These are phyloP conservation scores for Lymantria dispar DNA, from an alignment of 2,888 invertebrate genomes.

Conservation along the genomic window DNA sequence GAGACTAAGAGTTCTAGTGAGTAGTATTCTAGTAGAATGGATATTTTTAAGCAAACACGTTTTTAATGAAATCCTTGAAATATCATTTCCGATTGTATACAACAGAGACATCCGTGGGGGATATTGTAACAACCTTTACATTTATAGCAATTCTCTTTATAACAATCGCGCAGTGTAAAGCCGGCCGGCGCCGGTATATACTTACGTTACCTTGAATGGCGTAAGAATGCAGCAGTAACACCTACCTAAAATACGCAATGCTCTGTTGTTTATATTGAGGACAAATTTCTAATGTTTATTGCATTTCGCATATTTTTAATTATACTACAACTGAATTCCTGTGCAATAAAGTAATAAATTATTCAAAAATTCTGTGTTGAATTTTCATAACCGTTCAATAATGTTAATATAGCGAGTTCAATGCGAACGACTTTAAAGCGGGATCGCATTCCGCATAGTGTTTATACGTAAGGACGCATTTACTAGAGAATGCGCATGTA, in stretches of 20 bases:
- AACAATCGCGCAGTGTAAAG: slow-evolving; percentile 10
- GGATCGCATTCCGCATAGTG: slow-evolving; percentile 15
- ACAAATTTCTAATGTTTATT: slow-evolving; percentile 34
- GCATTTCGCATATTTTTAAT: slow-evolving; percentile 29
- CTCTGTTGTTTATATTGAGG: slow-evolving; percentile 37
- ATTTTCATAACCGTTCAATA: slow-evolving; percentile 17
- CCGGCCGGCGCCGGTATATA: slow-evolving; percentile 28
- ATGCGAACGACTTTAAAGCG: slow-evolving; percentile 25
- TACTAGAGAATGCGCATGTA: slow-evolving; percentile 29
- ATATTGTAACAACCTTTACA: slow-evolving; percentile 8
- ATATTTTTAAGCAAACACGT: background rate
- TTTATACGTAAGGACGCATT: slow-evolving; percentile 19
- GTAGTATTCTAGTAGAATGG: background rate
- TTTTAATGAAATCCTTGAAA: background rate
- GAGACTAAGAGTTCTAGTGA: too few species aligned
- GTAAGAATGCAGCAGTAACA: slow-evolving; percentile 24
- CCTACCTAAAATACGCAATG: slow-evolving; percentile 28
- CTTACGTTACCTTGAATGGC: slow-evolving; percentile 33
- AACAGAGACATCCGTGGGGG: slow-evolving; percentile 2
- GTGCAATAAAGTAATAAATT: slow-evolving; percentile 16
- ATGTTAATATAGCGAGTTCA: slow-evolving; percentile 10
- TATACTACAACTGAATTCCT: slow-evolving; percentile 18
- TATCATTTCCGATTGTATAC: background rate
- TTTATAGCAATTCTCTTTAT: slow-evolving; percentile 18
- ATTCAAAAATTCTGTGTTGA: slow-evolving; percentile 14